Evolutionary conservation across 2,888 invertebrate species (phyloP).

Genomic region (Sepioteuthis lessoniana): DNA sequence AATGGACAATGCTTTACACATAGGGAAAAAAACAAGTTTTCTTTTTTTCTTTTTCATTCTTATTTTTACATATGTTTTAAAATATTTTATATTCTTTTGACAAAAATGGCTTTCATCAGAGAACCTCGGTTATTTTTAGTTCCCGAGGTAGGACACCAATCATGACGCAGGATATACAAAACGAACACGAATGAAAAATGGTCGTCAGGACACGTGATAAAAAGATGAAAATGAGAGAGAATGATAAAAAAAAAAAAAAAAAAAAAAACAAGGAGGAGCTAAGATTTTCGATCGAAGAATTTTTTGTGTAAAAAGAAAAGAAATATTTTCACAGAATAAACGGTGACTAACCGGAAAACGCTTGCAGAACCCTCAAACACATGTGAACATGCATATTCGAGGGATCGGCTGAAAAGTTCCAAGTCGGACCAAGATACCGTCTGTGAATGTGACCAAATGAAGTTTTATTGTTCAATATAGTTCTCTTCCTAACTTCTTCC

Average conservation of each 20-base stretch:
- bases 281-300: background rate
- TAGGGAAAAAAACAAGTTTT: background rate
- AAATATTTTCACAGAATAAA: background rate
- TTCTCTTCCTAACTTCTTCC: too few relatives aligned
- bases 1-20: background rate
- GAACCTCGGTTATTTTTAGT: background rate
- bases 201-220: background rate
- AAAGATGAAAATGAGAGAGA: background rate
- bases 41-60: background rate
- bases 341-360: background rate
- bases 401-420: too few relatives aligned
- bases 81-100: background rate
- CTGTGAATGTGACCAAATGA: too few relatives aligned
- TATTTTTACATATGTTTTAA: background rate
- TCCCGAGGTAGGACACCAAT: background rate
- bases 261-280: background rate
- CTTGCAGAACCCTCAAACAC: too few relatives aligned
- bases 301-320: background rate
- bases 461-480: too few relatives aligned
- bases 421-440: too few relatives aligned
- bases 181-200: background rate
- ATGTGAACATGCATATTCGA: too few relatives aligned
- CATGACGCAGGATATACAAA: background rate
- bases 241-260: background rate
- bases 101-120: background rate